Evolutionary conservation across 35 echinoderm and acorn worm species (phyloP), one percentile per base, ranked within the genome.

Genomic region (Ophioderma brevispina): DNA sequence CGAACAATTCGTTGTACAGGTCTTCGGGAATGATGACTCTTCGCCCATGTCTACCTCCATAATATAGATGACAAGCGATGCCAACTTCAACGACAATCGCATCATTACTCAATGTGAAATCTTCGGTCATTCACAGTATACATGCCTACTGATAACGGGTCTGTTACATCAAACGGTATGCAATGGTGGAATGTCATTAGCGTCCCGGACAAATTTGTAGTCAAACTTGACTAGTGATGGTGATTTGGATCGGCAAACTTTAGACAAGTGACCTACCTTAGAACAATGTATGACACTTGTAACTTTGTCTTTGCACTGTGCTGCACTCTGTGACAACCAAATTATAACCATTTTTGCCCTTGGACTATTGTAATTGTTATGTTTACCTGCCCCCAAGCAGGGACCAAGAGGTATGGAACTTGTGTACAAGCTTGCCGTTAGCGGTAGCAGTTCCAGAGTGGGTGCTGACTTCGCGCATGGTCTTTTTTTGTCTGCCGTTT

Each of bases 221-320:
- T 63, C 4, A 13, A 14, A 31, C 64, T 80, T 36, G 4, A 13
- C 34, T 39, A 34, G n/a, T n/a, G n/a, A n/a, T 34, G 78, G 1
- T n/a, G n/a, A n/a, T 36, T 80, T 80, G 4, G 31, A 15, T 40
- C 78, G 84, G 35, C 93, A 90, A 18, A 77, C 84, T 81, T 90
- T 90, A 64, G 85, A 64, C 70, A 85, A 91, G 37, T 95, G 88
- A 23, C 93, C 93, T 70, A 64, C 75, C 76, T 94, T 90, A 15
- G 64, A 79, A 86, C 88, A 94, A 30, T 85, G n/a, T 42, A 34
- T 90, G 50, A 50, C 88, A 90, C 32, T 50, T 87, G 46, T 92
- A 86, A 18, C n/a, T 70, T 70, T 70, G 59, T 70, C 10, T 30
- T 70, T 70, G 23, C 59, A 70, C 10, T 25, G 2, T 6, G 59